Percentiles rank a stretch among this genome's conserved stretches.
Conservation (phyloP, 1,140 invertebrate species). For the Cotesia vestalis region DNA sequence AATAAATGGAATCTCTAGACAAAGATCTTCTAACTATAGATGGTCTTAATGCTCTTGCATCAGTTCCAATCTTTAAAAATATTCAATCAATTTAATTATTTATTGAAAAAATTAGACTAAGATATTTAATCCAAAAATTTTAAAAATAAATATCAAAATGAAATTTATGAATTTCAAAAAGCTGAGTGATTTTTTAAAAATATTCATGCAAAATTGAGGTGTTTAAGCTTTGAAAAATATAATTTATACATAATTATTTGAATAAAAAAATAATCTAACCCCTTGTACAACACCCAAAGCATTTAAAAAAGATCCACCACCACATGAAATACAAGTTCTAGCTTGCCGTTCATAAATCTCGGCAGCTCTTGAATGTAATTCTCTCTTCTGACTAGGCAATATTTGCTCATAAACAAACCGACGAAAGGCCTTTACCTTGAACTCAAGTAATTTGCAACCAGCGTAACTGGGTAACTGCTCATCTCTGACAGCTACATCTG, state of each 20-base stretch:
- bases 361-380: conserved; percentile 62
- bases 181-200: too few species aligned
- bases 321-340: conserved; percentile 64
- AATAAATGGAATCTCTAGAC: not conserved
- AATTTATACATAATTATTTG: not conserved
- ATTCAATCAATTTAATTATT: not conserved
- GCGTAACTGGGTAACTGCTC: conserved; percentile 61
- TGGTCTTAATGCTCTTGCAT: not conserved
- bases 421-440: conserved; percentile 60
- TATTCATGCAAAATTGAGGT: too few species aligned
- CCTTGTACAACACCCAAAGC: conserved; percentile 49
- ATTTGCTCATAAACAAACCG: conserved; percentile 64
- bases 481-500: conserved; percentile 3
- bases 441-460: conserved; percentile 67
- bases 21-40: not conserved
- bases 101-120: not conserved
- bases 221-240: too few species aligned
- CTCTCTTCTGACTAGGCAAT: conserved; percentile 59
- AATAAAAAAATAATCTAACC: not conserved
- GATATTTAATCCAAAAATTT: too few species aligned
- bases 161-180: too few species aligned
- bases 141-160: too few species aligned
- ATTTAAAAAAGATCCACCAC: conserved; percentile 61
- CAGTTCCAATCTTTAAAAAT: conserved; percentile 3
- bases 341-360: conserved; percentile 63